Evolutionary conservation across 1,140 invertebrate genomes (phyloP).

Genomic region (Wiebesia pumilae): DNA sequence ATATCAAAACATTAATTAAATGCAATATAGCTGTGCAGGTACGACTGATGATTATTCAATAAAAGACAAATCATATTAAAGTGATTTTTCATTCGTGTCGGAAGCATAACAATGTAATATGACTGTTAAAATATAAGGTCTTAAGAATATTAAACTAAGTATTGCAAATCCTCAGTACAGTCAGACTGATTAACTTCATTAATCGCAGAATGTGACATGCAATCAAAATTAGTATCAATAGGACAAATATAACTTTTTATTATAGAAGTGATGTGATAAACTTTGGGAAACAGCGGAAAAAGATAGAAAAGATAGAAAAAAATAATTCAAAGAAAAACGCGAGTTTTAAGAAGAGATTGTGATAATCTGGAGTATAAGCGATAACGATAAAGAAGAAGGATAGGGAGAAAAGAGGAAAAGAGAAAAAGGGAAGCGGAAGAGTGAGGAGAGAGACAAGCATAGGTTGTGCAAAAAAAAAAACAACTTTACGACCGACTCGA

Average conservation of each 20-base stretch:
- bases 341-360: background rate
- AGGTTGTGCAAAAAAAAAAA: slow-evolving; percentile 24
- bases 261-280: background rate
- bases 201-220: background rate
- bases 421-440: background rate
- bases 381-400: slow-evolving; percentile 16
- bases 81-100: too few species aligned
- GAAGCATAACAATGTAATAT: too few species aligned
- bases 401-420: background rate
- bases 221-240: background rate
- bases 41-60: too few species aligned
- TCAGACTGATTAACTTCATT: too few species aligned
- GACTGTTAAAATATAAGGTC: too few species aligned
- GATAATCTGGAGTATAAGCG: slow-evolving; percentile 41
- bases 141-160: too few species aligned
- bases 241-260: background rate
- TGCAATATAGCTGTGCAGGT: too few species aligned
- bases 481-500: slow-evolving; percentile 42
- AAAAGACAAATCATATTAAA: too few species aligned
- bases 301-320: background rate
- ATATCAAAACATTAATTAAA: too few species aligned
- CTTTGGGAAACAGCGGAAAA: background rate
- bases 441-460: background rate
- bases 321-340: background rate
- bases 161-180: too few species aligned